Conservation (phyloP, 2,797 vertebrate genomes). For the Melanotaenia trifasciata region DNA sequence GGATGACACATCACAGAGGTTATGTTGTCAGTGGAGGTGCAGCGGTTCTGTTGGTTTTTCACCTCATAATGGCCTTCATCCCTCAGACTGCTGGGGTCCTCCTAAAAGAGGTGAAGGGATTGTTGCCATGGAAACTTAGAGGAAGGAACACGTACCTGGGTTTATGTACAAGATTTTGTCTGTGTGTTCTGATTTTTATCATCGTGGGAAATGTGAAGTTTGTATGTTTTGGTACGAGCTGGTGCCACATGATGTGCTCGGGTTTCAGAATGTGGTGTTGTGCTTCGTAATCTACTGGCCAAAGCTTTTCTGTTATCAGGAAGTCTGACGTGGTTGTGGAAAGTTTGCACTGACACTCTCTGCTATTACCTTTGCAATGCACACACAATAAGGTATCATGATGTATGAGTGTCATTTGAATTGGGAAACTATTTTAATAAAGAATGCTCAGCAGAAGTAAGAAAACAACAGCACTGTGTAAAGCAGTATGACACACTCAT, state of each 20-base stretch:
- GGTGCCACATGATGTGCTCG: not conserved
- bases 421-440: not conserved
- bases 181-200: slow-evolving; percentile 1
- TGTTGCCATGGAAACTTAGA: slow-evolving; percentile 68
- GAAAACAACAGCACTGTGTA: not conserved
- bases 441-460: not conserved
- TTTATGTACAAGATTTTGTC: slow-evolving; percentile 23
- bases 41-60: slow-evolving; percentile 45
- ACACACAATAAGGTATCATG: not conserved
- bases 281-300: not conserved
- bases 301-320: not conserved
- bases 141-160: slow-evolving; percentile 52
- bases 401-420: not conserved
- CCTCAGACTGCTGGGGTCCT: slow-evolving; percentile 67
- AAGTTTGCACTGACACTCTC: not conserved
- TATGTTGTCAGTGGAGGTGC: slow-evolving; percentile 14
- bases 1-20: slow-evolving; percentile 29
- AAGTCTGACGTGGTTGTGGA: not conserved
- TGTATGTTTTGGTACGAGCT: not conserved
- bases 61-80: slow-evolving; percentile 69
- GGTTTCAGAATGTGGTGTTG: not conserved
- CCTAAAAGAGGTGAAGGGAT: slow-evolving; percentile 60
- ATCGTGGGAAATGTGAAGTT: not conserved
- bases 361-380: not conserved
- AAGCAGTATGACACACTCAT: not conserved